Evolutionary conservation across 2,888 invertebrate genomes (phyloP).

Genomic region (Tetranychus piercei): DNA sequence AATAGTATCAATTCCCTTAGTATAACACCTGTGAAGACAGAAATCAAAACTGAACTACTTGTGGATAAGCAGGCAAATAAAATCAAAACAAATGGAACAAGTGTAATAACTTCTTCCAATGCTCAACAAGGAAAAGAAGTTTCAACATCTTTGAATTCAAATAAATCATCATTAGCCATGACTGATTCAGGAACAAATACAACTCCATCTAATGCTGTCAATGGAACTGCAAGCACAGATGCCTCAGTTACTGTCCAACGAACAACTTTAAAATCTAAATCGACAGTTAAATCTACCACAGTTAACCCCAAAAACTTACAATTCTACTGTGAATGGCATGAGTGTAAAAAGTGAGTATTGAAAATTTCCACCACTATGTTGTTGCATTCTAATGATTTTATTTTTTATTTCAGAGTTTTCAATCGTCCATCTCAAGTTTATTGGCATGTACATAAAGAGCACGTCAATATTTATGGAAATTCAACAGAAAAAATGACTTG

Average conservation of each 20-base stretch:
- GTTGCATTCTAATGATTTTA: background rate
- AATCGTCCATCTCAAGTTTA: constrained; percentile 42
- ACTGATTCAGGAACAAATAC: constrained; percentile 7
- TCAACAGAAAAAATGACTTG: constrained; percentile 54
- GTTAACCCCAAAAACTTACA: background rate
- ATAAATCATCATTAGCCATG: background rate
- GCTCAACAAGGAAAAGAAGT: background rate
- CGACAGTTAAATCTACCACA: background rate
- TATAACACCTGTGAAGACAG: background rate
- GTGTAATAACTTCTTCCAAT: background rate
- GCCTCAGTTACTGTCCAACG: background rate
- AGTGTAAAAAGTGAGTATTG: constrained; percentile 23
- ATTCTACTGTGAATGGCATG: constrained; percentile 27
- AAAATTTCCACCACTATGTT: background rate
- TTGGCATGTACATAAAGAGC: constrained; percentile 63
- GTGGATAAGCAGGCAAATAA: background rate
- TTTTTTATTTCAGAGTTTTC: constrained; percentile 32
- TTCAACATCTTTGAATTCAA: background rate
- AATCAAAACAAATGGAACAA: background rate
- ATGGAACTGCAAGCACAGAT: background rate
- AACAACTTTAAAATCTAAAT: background rate
- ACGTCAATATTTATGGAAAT: constrained; percentile 33
- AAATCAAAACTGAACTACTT: background rate
- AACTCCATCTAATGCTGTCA: background rate
- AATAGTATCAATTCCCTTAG: background rate